Percentiles rank a stretch among this genome's conserved stretches.
Conservation (phyloP, 2,113 vertebrate species). For the Microcebus tavaratra region DNA sequence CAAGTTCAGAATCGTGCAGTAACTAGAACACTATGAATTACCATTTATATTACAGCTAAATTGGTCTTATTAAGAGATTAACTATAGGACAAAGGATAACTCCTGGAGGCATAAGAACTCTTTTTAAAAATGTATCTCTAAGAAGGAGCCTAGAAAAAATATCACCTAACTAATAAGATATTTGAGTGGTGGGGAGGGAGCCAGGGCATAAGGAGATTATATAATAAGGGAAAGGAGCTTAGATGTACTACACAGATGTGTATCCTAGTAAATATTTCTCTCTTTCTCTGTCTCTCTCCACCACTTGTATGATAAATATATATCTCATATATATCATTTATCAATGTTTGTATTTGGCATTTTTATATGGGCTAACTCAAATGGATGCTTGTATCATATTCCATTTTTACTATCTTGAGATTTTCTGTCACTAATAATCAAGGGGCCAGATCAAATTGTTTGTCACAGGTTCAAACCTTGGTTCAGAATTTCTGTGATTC, state of each 20-base stretch:
- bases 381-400: not conserved
- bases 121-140: constrained; percentile 55
- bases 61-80: constrained; percentile 79
- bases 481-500: constrained; percentile 1
- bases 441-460: not conserved
- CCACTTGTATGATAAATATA: not conserved
- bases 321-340: not conserved
- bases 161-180: constrained; percentile 19
- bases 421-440: not conserved
- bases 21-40: constrained; percentile 60
- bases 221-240: constrained; percentile 25
- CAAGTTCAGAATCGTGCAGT: constrained; percentile 75
- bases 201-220: not conserved
- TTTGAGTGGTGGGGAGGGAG: not conserved
- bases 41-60: constrained; percentile 66
- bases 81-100: constrained; percentile 62
- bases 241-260: not conserved
- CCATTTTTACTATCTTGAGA: not conserved
- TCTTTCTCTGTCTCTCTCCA: not conserved
- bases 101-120: constrained; percentile 64
- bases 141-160: constrained; percentile 40
- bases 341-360: not conserved
- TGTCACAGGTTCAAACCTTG: not conserved
- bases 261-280: not conserved
- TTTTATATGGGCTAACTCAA: not conserved